A percentile compares a stretch with the other conserved stretches of the same genome.
Evolutionary conservation across 2,888 invertebrate species (phyloP).

Genomic region (Pegoplata infirma): DNA sequence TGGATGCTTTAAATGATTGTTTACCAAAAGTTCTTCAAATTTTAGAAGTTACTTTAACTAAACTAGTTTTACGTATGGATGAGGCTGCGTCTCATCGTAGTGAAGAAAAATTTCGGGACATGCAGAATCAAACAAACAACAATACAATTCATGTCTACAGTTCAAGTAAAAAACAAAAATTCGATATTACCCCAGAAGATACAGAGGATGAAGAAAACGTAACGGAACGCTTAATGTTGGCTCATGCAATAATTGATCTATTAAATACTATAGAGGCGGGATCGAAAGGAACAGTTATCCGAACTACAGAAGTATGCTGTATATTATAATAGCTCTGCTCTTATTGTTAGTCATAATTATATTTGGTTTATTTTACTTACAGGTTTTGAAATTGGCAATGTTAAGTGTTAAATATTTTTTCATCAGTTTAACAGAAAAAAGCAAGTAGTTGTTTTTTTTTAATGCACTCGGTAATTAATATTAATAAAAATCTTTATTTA

Average conservation of each 20-base stretch:
- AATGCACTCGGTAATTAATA: neutral
- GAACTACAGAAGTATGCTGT: slow-evolving; percentile 81
- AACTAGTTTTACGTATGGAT: slow-evolving; percentile 71
- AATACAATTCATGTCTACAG: slow-evolving; percentile 26
- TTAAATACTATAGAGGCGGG: slow-evolving; percentile 84
- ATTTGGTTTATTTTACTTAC: neutral
- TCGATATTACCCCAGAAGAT: slow-evolving; percentile 23
- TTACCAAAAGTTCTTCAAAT: slow-evolving; percentile 75
- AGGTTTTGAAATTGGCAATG: slow-evolving; percentile 83
- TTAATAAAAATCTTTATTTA: slow-evolving; percentile 5
- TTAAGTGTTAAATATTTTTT: slow-evolving; percentile 88
- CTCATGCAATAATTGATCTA: slow-evolving; percentile 81
- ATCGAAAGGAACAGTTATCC: slow-evolving; percentile 80
- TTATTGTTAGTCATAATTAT: neutral
- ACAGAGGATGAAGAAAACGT: slow-evolving; percentile 57
- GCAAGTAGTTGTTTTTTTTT: slow-evolving; percentile 77
- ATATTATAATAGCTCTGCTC: too few species aligned
- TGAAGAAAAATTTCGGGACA: slow-evolving; percentile 61
- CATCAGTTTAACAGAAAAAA: slow-evolving; percentile 83
- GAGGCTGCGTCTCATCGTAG: slow-evolving; percentile 64
- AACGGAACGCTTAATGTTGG: slow-evolving; percentile 67
- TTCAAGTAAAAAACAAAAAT: slow-evolving; percentile 47
- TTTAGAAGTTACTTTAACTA: slow-evolving; percentile 73
- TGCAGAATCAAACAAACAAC: slow-evolving; percentile 66
- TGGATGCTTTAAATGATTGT: slow-evolving; percentile 72